Percentiles rank a stretch among this genome's conserved stretches.
Evolutionary conservation across 2,797 vertebrate genomes (phyloP).

Genomic region (Adelosebastes latens): DNA sequence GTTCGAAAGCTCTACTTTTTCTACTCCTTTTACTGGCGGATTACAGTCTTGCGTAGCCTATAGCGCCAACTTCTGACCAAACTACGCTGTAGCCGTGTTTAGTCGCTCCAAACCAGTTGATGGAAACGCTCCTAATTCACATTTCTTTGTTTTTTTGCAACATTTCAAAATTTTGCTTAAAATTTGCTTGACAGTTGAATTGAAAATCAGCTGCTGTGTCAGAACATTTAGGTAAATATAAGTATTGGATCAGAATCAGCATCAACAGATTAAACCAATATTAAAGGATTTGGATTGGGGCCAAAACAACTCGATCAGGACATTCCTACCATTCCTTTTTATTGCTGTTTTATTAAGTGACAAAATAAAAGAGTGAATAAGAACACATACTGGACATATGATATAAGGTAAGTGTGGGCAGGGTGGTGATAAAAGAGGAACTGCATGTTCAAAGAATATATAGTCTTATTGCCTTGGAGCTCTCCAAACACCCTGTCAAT

Average conservation of each 20-base stretch:
- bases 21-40: too few relatives aligned
- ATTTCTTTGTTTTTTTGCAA: too few relatives aligned
- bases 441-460: constrained; percentile 33
- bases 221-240: neutral
- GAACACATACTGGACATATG: neutral
- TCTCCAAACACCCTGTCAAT: constrained; percentile 52
- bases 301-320: neutral
- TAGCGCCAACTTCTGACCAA: too few relatives aligned
- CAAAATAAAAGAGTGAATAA: neutral
- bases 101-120: too few relatives aligned
- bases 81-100: too few relatives aligned
- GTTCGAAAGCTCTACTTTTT: too few relatives aligned
- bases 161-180: too few relatives aligned
- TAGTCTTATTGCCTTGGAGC: constrained; percentile 39
- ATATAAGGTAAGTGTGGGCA: neutral
- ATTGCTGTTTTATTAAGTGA: neutral
- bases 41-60: too few relatives aligned
- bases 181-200: too few relatives aligned
- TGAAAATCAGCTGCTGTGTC: too few relatives aligned
- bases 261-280: neutral
- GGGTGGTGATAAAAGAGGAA: constrained; percentile 43
- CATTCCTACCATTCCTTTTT: neutral
- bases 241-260: neutral
- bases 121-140: too few relatives aligned
- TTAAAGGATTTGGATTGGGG: neutral